These are phyloP conservation scores for Dolichotis patagonum DNA, from an alignment of 2,113 vertebrate species.

Conservation along the genomic window DNA sequence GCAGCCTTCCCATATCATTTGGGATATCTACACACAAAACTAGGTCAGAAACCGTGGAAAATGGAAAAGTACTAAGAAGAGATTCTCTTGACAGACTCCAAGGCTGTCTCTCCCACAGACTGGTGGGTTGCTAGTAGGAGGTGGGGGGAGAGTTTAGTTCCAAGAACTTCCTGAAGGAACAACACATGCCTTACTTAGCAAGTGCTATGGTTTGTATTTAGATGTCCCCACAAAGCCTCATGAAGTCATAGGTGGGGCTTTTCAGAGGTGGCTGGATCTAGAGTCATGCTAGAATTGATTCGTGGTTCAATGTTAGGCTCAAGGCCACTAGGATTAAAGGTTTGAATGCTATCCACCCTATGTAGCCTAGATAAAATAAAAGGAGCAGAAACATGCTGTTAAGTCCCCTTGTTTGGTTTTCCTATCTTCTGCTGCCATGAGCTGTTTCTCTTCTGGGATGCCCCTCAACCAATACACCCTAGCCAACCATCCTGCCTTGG, in stretches of 20 bases:
- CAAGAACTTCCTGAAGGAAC: slow-evolving; percentile 51
- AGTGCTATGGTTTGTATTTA: neutral
- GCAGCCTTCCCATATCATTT: neutral
- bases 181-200: neutral
- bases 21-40: slow-evolving; percentile 19
- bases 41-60: slow-evolving; percentile 59
- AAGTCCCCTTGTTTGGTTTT: neutral
- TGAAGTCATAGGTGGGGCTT: neutral
- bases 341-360: neutral
- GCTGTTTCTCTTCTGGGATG: neutral
- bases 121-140: neutral
- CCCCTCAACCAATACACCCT: neutral
- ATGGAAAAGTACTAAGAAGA: neutral
- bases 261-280: neutral
- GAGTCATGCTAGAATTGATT: neutral
- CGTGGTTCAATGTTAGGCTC: neutral
- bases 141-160: neutral
- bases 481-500: neutral
- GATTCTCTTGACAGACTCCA: neutral
- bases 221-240: neutral
- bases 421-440: neutral
- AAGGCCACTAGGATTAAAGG: neutral
- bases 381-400: neutral
- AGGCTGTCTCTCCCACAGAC: neutral
- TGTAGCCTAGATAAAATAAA: neutral